phyloP scores from a whole-genome alignment of 2,888 invertebrate species.

The Ptychoptera albimana region DNA sequence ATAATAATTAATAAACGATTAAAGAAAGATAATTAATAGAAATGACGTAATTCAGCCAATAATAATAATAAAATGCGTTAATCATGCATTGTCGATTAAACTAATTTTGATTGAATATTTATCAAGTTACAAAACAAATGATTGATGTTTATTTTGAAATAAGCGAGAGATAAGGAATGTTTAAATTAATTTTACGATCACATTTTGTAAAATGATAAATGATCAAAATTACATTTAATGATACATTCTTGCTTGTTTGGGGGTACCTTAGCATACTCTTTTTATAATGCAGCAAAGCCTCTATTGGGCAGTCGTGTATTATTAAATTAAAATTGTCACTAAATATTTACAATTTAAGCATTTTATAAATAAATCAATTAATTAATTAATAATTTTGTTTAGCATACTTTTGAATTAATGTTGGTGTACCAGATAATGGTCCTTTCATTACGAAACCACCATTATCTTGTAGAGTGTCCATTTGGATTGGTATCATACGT shows the following conservation, averaged over 20 bases:
- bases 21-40: too few relatives aligned
- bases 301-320: slow-evolving; percentile 30
- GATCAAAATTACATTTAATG: not conserved
- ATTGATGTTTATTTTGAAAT: too few relatives aligned
- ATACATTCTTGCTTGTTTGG: slow-evolving; percentile 4
- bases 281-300: slow-evolving; percentile 29
- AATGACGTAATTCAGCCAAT: too few relatives aligned
- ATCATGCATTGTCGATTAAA: too few relatives aligned
- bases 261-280: slow-evolving; percentile 30
- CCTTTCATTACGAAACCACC: slow-evolving; percentile 17
- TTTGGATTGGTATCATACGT: slow-evolving; percentile 44
- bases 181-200: too few relatives aligned
- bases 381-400: not conserved
- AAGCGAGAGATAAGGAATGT: too few relatives aligned
- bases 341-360: not conserved
- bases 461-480: slow-evolving; percentile 29
- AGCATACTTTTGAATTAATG: slow-evolving; percentile 30
- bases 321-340: slow-evolving; percentile 28
- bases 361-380: not conserved
- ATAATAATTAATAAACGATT: too few relatives aligned
- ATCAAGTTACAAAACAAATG: too few relatives aligned
- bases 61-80: too few relatives aligned
- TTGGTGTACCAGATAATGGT: slow-evolving; percentile 25
- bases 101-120: too few relatives aligned
- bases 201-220: too few relatives aligned